Evolutionary conservation across 2,113 vertebrate species (phyloP), one percentile per base, ranked within the genome.

Genomic region (Phalacrocorax aristotelis): DNA sequence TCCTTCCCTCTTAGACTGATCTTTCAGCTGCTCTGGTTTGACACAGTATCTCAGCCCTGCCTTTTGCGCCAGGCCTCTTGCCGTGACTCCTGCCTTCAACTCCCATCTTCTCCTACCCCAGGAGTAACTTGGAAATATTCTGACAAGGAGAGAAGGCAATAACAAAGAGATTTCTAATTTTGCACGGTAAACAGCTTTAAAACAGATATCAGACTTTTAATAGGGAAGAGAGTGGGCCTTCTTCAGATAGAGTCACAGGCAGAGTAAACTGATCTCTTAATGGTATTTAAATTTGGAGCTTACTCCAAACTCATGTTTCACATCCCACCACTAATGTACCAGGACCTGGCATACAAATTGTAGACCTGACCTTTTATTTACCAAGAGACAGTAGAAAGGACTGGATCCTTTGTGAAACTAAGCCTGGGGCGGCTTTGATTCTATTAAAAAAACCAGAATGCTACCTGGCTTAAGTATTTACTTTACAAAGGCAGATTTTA

Each of bases 291-390:
- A 79, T 97, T 91, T 85, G 52, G 61, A 57, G n/a, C 64, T 70
- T 71, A 22, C 42, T 83, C 68, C 79, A 90, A 91, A 97, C 89
- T 97, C 96, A 34, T 51, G 87, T 96, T 97, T 98, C 95, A 92
- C 48, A 60, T 85, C 82, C 72, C 40, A n/a, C 68, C 58, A 54
- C 49, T 61, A 49, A 55, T 16, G 18, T 19, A 68, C 66, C 58
- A 57, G 49, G 61, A 74, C 7, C 8, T 66, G 34, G 58, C 79
- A 80, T 75, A 81, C 27, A 61, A 75, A 54, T 13, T 77, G 16
- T 36, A 32, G 19, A 44, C 32, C 38, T 87, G 76, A 83, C 46
- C 34, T 80, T 68, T 65, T 71, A 51, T 55, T 21, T 57, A 82
- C 34, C 48, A 44, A 79, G 36, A 79, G n/a, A 51, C 25, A 38